These are phyloP conservation scores for Oreonectes daqikongensis DNA, from an alignment of 2,797 vertebrate genomes.

Conservation along the genomic window DNA sequence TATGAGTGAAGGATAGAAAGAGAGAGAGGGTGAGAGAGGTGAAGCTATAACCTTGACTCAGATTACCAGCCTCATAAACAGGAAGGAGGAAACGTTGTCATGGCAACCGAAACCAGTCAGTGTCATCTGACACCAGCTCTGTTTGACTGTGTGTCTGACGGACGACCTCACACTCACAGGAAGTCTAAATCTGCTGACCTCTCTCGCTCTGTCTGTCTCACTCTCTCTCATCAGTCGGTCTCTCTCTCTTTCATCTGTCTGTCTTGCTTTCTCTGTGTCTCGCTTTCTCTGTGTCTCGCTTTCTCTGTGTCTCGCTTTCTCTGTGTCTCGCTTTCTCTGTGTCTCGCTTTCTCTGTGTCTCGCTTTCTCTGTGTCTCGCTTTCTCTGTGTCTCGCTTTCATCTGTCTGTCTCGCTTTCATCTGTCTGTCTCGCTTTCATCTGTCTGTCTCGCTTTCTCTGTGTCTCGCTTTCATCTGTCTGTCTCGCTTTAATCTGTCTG, in stretches of 20 bases:
- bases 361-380: too few relatives aligned
- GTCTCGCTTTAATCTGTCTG: too few relatives aligned
- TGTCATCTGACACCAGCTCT: slow-evolving; percentile 81
- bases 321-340: too few relatives aligned
- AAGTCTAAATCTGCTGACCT: slow-evolving; percentile 58
- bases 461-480: too few relatives aligned
- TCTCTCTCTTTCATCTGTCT: slow-evolving; percentile 32
- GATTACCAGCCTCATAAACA: slow-evolving; percentile 80
- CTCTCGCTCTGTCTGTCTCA: slow-evolving; percentile 49
- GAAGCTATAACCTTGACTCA: slow-evolving; percentile 83
- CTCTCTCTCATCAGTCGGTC: slow-evolving; percentile 21
- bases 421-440: too few relatives aligned
- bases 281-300: too few relatives aligned
- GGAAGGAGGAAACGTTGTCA: slow-evolving; percentile 86
- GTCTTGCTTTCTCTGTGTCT: not conserved
- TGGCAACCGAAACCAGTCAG: slow-evolving; percentile 86
- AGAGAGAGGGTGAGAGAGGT: slow-evolving; percentile 55
- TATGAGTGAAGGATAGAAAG: slow-evolving; percentile 49
- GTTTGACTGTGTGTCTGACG: slow-evolving; percentile 57
- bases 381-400: too few relatives aligned
- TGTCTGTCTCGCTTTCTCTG: too few relatives aligned
- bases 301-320: too few relatives aligned
- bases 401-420: too few relatives aligned
- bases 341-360: too few relatives aligned
- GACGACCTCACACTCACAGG: slow-evolving; percentile 67